These are phyloP conservation scores for Marasmarcha lunaedactyla DNA, from an alignment of 2,888 invertebrate genomes.

Conservation along the genomic window DNA sequence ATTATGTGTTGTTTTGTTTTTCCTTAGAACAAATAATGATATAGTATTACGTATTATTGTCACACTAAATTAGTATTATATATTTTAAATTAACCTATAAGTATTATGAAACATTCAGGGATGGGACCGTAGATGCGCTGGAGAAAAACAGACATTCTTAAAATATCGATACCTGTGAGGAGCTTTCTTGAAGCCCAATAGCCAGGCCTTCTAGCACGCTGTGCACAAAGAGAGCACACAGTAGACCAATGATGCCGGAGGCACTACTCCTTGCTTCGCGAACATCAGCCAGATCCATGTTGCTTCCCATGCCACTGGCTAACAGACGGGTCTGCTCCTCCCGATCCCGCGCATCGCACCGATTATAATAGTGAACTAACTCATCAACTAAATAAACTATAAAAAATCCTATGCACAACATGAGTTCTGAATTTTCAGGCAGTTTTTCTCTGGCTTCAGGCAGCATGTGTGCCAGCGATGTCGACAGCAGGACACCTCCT, in stretches of 20 bases:
- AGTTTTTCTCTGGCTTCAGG: conserved; percentile 79
- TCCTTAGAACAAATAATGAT: too few relatives aligned
- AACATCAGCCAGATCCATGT: not conserved
- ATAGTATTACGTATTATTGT: too few relatives aligned
- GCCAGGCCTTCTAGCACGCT: conserved; percentile 85
- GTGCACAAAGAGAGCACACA: conserved; percentile 82
- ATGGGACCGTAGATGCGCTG: too few relatives aligned
- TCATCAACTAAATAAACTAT: conserved; percentile 80
- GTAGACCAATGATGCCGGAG: conserved; percentile 74
- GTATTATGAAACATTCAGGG: too few relatives aligned
- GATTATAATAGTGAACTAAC: conserved; percentile 74
- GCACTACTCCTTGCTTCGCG: conserved; percentile 34
- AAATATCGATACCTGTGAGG: conserved; percentile 76
- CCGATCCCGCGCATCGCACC: conserved; percentile 18
- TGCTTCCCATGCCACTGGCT: conserved; percentile 26
- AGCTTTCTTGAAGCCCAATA: conserved; percentile 78
- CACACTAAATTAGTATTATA: too few relatives aligned
- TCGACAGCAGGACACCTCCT: conserved; percentile 82
- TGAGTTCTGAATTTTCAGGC: conserved; percentile 72
- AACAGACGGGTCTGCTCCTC: conserved; percentile 41
- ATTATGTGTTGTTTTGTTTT: too few relatives aligned
- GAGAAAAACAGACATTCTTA: too few relatives aligned
- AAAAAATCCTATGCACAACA: conserved; percentile 78
- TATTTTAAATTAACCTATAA: too few relatives aligned
- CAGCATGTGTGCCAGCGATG: conserved; percentile 82